Evolutionary conservation across 1,140 invertebrate species (phyloP), one percentile per base, ranked within the genome.

Genomic region (Acromyrmex heyeri): DNA sequence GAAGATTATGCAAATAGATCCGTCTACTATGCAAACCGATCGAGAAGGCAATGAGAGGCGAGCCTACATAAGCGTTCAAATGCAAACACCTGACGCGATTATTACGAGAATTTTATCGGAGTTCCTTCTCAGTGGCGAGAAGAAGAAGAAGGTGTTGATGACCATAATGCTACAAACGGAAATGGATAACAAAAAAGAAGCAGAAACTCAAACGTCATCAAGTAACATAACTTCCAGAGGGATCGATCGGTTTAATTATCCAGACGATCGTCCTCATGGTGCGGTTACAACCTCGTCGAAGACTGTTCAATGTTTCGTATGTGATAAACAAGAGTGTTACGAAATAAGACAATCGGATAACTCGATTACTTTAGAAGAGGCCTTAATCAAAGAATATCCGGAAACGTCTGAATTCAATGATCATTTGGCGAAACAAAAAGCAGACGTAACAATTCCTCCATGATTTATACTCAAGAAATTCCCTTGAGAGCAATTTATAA

Each of bases 41-140:
- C 64, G 14, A 30, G 50, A 85, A 18, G 44, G 75, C 55, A 61
- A 79, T n/a, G 73, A 61, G 0, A 50, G 48, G 10, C 57, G 50
- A 6, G 81, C 30, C 24, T 53, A 57, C 50, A 76, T 87, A 64
- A 90, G 62, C 72, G 27, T 90, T 34, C 53, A 81, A 18, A 55
- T 81, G 78, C 89, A 90, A 61, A 90, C 89, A 73, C 82, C 81
- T 27, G 87, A 75, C 64, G 85, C 88, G 30, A 79, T 90, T 38
- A 59, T 90, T 2, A 79, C 79, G 38, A 69, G 79, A 34, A 87
- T 90, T 34, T 24, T 90, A 24, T 90, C 89, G n/a, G 75, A 90
- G 48, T 81, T 79, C 8, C 50, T 86, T 50, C 12, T 85, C 3
- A 75, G 57, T 0, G 38, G 55, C 27, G 69, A 75, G 48, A 90